phyloP scores from a whole-genome alignment of 2,888 invertebrate species.

The Apomyelois bistriatella region DNA sequence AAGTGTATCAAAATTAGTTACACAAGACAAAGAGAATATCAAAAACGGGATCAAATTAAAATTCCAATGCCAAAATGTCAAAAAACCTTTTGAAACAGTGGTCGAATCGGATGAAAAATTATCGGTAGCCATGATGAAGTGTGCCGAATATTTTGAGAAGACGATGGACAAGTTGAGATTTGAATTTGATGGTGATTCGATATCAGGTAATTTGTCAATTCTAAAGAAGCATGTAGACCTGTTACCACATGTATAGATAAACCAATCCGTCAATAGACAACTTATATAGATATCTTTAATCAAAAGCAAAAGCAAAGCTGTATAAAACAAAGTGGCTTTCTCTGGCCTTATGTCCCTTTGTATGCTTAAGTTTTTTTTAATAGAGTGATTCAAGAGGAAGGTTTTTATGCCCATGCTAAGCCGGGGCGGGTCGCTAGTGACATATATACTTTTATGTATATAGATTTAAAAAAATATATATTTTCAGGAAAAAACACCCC shows the following conservation, averaged over 20 bases:
- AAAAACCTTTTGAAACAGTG: conserved; percentile 49
- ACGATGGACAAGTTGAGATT: conserved; percentile 62
- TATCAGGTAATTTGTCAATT: conserved; percentile 44
- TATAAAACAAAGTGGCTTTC: too few species aligned
- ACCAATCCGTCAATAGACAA: too few species aligned
- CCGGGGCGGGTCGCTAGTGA: too few species aligned
- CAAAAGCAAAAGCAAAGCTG: too few species aligned
- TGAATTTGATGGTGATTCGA: conserved; percentile 75
- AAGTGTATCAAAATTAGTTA: conserved; percentile 37
- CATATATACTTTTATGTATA: too few species aligned
- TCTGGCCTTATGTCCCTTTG: too few species aligned
- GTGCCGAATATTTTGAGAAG: conserved; percentile 64
- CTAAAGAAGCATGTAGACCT: too few species aligned
- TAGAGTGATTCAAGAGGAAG: too few species aligned
- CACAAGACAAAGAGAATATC: conserved; percentile 14
- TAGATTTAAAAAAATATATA: not conserved
- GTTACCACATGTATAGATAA: too few species aligned
- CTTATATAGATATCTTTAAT: too few species aligned
- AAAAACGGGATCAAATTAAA: conserved; percentile 53
- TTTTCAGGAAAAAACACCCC: conserved; percentile 60
- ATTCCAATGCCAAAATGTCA: conserved; percentile 65
- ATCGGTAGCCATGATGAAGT: conserved; percentile 59
- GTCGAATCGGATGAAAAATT: conserved; percentile 53
- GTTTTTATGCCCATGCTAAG: too few species aligned
- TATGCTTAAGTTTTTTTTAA: too few species aligned